Base-by-base conservation (phyloP, 2,113 vertebrate genomes). In the Illadopsis cleaveri region DNA sequence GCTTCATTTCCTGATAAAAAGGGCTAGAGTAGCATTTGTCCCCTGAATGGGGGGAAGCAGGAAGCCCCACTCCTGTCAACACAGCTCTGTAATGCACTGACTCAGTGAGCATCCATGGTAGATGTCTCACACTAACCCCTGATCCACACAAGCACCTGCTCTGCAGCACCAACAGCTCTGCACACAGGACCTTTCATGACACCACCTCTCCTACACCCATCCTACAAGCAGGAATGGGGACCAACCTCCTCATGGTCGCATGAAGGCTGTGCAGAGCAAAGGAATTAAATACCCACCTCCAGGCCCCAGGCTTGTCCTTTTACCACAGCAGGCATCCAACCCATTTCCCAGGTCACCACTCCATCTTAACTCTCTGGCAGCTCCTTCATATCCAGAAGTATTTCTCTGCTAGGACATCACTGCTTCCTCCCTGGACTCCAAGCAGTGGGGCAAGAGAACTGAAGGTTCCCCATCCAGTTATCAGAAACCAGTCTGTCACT, bases 321-420 rank as follows among this genome's bases (percentile, higher is more conserved):
- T 28, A 82, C 25, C 40, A 53, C 8, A 79, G 48, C 30, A 93
- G 48, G 16, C 19, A 80, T 7, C 12, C 44, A 81, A 9, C 4
- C 5, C n/a, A 35, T 50, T 88, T 89, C 38, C 68, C 19, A 81
- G 47, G 44, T 54, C 73, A 45, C 5, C 25, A 31, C 40, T 64
- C 64, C 57, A 33, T 25, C 24, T 57, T n/a, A 57, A 40, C 25
- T 65, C 65, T 40, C 65, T 37, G 35, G 40, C 38, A 93, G 42
- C 23, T 62, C 18, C 57, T 82, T 57, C 31, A 1, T 28, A 62
- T 19, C 13, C 50, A 71, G 20, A 77, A 28, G 37, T 28, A 65
- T 45, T 65, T 88, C 53, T 82, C 44, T 15, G 19, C 37, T 48
- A 37, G 31, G n/a, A 82, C 0, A 0, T 27, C 21, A 33, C 9